A percentile compares a stretch with the other conserved stretches of the same genome.
These are phyloP conservation scores for Menura novaehollandiae DNA, from an alignment of 2,113 vertebrate species.

Conservation along the genomic window DNA sequence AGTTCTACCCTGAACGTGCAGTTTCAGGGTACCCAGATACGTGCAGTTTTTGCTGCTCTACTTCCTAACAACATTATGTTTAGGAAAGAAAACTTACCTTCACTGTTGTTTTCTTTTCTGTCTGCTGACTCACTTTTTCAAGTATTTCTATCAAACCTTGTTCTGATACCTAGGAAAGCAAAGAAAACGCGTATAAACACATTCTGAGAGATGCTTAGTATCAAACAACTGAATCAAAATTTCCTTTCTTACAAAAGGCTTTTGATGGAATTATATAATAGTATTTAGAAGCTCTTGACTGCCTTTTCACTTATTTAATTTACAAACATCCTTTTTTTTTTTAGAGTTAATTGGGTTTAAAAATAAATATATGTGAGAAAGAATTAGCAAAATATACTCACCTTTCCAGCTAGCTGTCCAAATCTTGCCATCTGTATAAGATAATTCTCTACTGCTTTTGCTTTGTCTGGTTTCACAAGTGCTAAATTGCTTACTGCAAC, in stretches of 20 bases:
- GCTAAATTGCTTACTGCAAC: conserved; percentile 93
- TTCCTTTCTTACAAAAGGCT: not conserved
- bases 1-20: not conserved
- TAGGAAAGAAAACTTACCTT: conserved; percentile 75
- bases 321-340: not conserved
- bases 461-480: conserved; percentile 97
- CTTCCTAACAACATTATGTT: not conserved
- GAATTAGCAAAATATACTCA: conserved; percentile 46
- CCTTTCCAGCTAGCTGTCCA: conserved; percentile 91
- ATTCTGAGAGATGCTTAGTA: not conserved
- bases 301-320: not conserved
- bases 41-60: not conserved
- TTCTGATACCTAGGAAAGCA: conserved; percentile 83
- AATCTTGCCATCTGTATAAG: conserved; percentile 96
- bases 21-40: no score
- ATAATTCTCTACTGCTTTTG: conserved; percentile 96
- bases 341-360: not conserved
- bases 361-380: not conserved
- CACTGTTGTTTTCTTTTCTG: conserved; percentile 95
- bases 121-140: conserved; percentile 97
- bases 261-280: not conserved
- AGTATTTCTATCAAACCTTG: conserved; percentile 96
- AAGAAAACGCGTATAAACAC: not conserved
- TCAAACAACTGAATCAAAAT: not conserved
- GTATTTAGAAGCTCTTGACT: not conserved